Conservation (phyloP, 2,888 invertebrate genomes). For the Aromia moschata region DNA sequence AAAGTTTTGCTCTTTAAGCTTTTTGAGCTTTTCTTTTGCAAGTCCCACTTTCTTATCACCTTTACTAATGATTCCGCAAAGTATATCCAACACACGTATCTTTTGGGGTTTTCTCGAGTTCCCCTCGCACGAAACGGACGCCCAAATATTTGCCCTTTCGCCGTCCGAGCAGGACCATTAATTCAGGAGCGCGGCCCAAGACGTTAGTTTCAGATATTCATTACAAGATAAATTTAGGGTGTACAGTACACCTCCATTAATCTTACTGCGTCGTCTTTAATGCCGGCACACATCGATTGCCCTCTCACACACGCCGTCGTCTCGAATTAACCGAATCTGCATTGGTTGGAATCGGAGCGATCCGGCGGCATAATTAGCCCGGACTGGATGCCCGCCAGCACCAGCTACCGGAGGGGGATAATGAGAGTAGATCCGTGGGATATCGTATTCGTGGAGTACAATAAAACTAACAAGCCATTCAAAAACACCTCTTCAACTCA, state of each 20-base stretch:
- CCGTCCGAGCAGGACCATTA: slow-evolving; percentile 27
- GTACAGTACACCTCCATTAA: slow-evolving; percentile 44
- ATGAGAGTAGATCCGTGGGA: neutral
- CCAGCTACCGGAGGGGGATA: neutral
- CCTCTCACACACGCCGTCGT: slow-evolving; percentile 36
- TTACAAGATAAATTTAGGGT: slow-evolving; percentile 50
- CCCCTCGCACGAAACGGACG: slow-evolving; percentile 15
- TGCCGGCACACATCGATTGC: slow-evolving; percentile 49
- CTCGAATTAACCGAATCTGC: slow-evolving; percentile 39
- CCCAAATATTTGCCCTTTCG: slow-evolving; percentile 30
- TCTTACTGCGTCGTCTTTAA: slow-evolving; percentile 49
- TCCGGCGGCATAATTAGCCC: slow-evolving; percentile 40
- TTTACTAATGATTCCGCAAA: neutral
- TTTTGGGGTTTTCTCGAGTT: neutral
- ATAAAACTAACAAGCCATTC: too few relatives aligned
- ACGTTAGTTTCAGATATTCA: slow-evolving; percentile 45
- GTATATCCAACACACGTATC: neutral
- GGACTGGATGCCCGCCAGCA: slow-evolving; percentile 28
- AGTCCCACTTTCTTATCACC: neutral
- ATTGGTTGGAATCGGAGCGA: slow-evolving; percentile 33
- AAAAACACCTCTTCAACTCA: too few relatives aligned
- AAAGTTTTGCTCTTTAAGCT: too few relatives aligned
- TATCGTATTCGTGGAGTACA: too few relatives aligned
- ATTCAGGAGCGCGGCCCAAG: slow-evolving; percentile 30
- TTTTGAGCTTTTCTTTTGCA: too few relatives aligned